Evolutionary conservation across 2,113 vertebrate genomes (phyloP).

Genomic region (Anoura caudifer): DNA sequence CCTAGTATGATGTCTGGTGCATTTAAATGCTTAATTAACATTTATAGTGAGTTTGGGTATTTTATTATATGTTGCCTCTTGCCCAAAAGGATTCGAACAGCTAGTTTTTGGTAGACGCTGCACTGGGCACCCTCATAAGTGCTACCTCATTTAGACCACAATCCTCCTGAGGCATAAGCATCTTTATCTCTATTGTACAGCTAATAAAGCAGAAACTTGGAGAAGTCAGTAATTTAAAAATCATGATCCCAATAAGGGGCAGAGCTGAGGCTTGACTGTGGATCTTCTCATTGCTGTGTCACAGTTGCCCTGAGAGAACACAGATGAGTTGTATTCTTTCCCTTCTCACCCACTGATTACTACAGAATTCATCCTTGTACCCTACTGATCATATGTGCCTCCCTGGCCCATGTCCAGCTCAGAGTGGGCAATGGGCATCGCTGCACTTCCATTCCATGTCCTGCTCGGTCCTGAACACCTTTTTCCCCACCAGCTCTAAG

Average conservation of each 20-base stretch:
- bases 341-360: background rate
- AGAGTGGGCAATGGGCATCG: background rate
- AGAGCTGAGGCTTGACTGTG: background rate
- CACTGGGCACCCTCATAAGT: background rate
- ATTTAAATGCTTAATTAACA: background rate
- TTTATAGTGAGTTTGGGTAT: background rate
- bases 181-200: background rate
- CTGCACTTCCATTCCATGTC: background rate
- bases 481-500: background rate
- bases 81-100: background rate
- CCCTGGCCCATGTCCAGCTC: background rate
- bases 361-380: background rate
- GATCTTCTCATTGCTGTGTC: background rate
- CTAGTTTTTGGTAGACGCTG: background rate
- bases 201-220: background rate
- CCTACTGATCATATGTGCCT: background rate
- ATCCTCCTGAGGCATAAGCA: background rate
- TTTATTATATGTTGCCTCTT: background rate
- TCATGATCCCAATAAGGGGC: rapidly evolving
- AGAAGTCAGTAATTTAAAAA: background rate
- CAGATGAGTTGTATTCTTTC: background rate
- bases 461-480: background rate
- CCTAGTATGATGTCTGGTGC: background rate
- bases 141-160: background rate
- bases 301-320: background rate